A percentile compares a stretch with the other conserved stretches of the same genome.
Conservation (phyloP, 2,888 invertebrate species). For the Diadromus collaris region DNA sequence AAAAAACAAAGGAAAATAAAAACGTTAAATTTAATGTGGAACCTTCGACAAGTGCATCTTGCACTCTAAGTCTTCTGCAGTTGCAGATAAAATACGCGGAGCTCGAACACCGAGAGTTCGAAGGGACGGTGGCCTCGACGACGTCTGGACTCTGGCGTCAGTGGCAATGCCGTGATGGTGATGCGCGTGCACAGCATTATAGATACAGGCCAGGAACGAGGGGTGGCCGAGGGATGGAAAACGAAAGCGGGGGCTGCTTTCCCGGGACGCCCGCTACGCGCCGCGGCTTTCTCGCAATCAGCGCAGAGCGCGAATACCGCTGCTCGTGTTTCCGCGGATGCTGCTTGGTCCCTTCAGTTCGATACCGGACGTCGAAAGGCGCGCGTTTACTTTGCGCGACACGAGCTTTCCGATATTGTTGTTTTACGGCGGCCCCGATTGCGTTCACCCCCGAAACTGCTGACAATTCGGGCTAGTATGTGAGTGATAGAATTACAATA, state of each 20-base stretch:
- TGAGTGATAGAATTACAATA: background rate
- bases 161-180: background rate
- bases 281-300: slow-evolving; percentile 31
- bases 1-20: too few relatives aligned
- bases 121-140: slow-evolving; percentile 11
- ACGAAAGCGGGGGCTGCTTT: slow-evolving; percentile 34
- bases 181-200: slow-evolving; percentile 19
- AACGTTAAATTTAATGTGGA: too few relatives aligned
- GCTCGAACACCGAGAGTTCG: background rate
- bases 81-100: background rate
- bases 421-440: background rate
- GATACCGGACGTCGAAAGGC: slow-evolving; percentile 41
- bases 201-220: slow-evolving; percentile 3
- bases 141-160: slow-evolving; percentile 20
- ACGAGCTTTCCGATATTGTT: background rate
- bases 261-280: slow-evolving; percentile 36
- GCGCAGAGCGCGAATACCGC: slow-evolving; percentile 37
- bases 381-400: slow-evolving; percentile 13
- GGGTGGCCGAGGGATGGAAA: slow-evolving; percentile 5
- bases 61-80: background rate
- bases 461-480: background rate
- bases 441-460: background rate
- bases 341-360: slow-evolving; percentile 39
- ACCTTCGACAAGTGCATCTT: background rate
- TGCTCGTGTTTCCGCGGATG: slow-evolving; percentile 31